Percentiles rank a stretch among this genome's conserved stretches.
phyloP scores from a whole-genome alignment of 1,140 invertebrate species.

The Pogonognathellus flavescens region DNA sequence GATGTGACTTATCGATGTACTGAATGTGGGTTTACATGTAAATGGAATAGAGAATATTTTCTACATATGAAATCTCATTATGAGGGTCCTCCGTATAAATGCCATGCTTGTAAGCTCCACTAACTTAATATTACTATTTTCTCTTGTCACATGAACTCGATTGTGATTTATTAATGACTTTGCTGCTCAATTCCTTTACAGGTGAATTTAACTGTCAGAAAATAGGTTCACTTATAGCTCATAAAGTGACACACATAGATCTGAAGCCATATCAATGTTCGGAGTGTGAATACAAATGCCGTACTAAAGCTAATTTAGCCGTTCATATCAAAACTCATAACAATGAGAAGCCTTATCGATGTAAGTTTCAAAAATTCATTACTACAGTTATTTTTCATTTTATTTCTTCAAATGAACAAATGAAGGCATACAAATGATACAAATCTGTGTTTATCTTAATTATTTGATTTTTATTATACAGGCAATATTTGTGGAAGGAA shows the following conservation, averaged over 20 bases:
- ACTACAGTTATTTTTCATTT: slow-evolving; percentile 16
- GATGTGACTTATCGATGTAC: slow-evolving; percentile 77
- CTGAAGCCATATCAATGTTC: slow-evolving; percentile 71
- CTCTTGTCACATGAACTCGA: too few relatives aligned
- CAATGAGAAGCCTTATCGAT: slow-evolving; percentile 69
- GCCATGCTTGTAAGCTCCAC: slow-evolving; percentile 75
- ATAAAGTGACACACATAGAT: slow-evolving; percentile 74
- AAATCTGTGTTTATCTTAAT: too few relatives aligned
- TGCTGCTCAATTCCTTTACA: slow-evolving; percentile 44
- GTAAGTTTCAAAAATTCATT: slow-evolving; percentile 62
- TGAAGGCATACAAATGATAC: too few relatives aligned
- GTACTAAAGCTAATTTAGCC: slow-evolving; percentile 67
- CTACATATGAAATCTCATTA: slow-evolving; percentile 78
- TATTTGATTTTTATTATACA: slow-evolving; percentile 58
- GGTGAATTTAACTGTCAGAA: slow-evolving; percentile 71
- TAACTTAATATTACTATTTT: background rate
- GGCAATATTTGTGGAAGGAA: slow-evolving; percentile 72
- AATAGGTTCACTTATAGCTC: slow-evolving; percentile 74
- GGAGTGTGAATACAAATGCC: slow-evolving; percentile 68
- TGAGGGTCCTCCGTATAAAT: slow-evolving; percentile 76
- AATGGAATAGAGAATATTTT: slow-evolving; percentile 77
- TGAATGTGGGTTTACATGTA: slow-evolving; percentile 77
- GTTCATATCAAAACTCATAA: slow-evolving; percentile 70
- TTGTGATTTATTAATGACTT: background rate
- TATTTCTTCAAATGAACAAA: too few relatives aligned